Conservation (phyloP, 2,888 invertebrate species). For the Dynastes hyllus region DNA sequence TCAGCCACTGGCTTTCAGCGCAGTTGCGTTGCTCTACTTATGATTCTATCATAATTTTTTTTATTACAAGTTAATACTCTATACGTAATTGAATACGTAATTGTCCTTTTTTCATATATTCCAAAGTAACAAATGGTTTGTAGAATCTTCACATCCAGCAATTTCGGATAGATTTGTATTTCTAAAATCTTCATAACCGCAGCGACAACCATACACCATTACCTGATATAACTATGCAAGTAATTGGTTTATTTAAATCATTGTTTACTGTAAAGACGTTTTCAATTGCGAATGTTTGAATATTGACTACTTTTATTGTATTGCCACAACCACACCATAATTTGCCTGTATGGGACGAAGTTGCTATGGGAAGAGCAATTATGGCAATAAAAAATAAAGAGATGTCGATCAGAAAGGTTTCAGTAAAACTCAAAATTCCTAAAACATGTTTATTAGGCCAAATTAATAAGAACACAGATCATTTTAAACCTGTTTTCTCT, state of each 20-base stretch:
- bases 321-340: slow-evolving; percentile 95
- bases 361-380: no score
- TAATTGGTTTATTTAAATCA: slow-evolving; percentile 84
- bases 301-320: slow-evolving; percentile 88
- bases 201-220: slow-evolving; percentile 93
- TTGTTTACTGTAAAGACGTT: slow-evolving; percentile 84
- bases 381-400: no score
- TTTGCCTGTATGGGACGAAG: slow-evolving; percentile 77
- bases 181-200: slow-evolving; percentile 96
- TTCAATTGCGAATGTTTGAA: slow-evolving; percentile 76
- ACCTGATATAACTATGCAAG: slow-evolving; percentile 87
- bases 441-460: no score
- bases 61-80: slow-evolving; percentile 30
- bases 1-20: no score
- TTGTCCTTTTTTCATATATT: slow-evolving; percentile 78
- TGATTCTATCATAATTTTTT: not conserved
- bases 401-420: no score
- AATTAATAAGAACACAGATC: no score
- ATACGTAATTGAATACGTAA: slow-evolving; percentile 20
- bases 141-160: slow-evolving; percentile 95
- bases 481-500: no score
- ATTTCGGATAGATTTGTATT: slow-evolving; percentile 86
- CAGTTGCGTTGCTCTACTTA: not conserved
- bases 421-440: no score
- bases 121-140: slow-evolving; percentile 97